Conservation (phyloP, 1,140 invertebrate species). For the Phthorimaea operculella region DNA sequence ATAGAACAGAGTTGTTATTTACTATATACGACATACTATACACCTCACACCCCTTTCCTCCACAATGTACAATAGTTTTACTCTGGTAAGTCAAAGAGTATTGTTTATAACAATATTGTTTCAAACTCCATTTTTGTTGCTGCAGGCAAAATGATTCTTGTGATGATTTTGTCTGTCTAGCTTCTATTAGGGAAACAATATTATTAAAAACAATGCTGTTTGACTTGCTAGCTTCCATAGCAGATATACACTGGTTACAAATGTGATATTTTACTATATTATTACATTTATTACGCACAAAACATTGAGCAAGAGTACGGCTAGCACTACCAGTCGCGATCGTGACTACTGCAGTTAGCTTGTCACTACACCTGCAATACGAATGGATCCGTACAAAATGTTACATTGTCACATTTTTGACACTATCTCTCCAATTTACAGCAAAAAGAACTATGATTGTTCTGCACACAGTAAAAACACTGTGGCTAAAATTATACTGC, state of each 20-base stretch:
- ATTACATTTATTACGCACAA: background rate
- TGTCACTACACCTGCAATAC: constrained; percentile 1
- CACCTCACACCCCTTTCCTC: constrained; percentile 40
- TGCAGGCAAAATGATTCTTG: background rate
- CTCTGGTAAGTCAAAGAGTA: constrained; percentile 6
- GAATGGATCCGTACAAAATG: background rate
- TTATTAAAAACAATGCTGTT: background rate
- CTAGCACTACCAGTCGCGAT: background rate
- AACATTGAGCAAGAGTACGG: background rate
- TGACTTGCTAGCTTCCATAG: background rate
- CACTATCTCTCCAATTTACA: background rate
- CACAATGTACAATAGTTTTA: constrained; percentile 60
- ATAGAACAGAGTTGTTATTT: constrained; percentile 61
- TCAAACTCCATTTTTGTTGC: background rate
- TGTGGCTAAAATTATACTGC: background rate
- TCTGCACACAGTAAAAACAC: background rate
- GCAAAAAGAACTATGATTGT: background rate
- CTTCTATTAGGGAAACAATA: background rate
- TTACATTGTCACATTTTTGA: background rate
- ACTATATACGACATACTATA: constrained; percentile 42
- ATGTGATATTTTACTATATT: background rate
- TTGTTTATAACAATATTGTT: background rate
- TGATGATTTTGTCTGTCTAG: background rate
- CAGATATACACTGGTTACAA: background rate
- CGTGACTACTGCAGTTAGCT: background rate